Conservation (phyloP, 1,140 invertebrate genomes). For the Nymphalis io region DNA sequence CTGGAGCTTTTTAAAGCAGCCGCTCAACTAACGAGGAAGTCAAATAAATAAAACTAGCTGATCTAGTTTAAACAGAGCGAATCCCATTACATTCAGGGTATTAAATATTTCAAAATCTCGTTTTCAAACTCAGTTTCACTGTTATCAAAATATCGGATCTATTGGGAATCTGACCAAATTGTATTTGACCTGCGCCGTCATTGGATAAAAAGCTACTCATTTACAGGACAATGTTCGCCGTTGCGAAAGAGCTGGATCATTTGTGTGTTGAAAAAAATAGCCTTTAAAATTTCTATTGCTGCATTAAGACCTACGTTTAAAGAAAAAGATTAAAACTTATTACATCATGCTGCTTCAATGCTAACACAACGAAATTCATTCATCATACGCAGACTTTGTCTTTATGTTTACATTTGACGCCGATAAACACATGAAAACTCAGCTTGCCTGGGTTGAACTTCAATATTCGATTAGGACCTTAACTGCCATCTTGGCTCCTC, state of each 20-base stretch:
- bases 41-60: background rate
- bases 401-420: too few relatives aligned
- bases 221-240: background rate
- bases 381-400: too few relatives aligned
- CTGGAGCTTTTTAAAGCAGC: too few relatives aligned
- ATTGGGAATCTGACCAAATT: conserved; percentile 21
- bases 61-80: background rate
- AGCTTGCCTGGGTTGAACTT: too few relatives aligned
- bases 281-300: too few relatives aligned
- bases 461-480: too few relatives aligned
- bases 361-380: too few relatives aligned
- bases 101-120: background rate
- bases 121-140: conserved; percentile 1
- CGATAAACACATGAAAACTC: too few relatives aligned
- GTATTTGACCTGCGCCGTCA: conserved; percentile 4
- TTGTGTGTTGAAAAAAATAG: background rate
- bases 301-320: too few relatives aligned
- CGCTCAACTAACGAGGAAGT: background rate
- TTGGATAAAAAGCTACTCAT: background rate
- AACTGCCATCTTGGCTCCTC: too few relatives aligned
- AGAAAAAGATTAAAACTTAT: too few relatives aligned
- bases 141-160: conserved; percentile 20
- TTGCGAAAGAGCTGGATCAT: background rate
- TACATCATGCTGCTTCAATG: too few relatives aligned
- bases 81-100: background rate